Conservation (phyloP, 2,888 invertebrate genomes). For the Coecobrya sp. region DNA sequence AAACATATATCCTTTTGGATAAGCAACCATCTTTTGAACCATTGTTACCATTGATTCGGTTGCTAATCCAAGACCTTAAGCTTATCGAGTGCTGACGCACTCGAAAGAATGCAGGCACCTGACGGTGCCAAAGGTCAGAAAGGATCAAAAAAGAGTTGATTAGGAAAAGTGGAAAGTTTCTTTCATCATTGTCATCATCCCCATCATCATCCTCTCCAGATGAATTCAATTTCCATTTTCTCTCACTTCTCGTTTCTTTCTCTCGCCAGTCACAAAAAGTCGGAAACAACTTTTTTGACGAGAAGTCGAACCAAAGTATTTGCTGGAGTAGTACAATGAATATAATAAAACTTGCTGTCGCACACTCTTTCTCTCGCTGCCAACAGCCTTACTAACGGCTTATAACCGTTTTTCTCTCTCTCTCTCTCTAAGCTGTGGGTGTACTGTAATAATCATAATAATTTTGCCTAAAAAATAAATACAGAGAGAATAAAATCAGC, state of each 20-base stretch:
- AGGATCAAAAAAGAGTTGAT: slow-evolving; percentile 69
- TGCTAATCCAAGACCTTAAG: no score
- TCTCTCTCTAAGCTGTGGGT: no score
- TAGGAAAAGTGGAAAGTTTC: slow-evolving; percentile 79
- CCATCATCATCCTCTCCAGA: neutral
- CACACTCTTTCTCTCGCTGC: no score
- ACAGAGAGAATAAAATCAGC: no score
- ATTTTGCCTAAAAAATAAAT: no score
- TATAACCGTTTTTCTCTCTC: no score
- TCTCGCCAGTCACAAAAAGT: neutral
- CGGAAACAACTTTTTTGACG: slow-evolving; percentile 48
- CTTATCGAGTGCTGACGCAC: no score
- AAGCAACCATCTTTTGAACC: neutral
- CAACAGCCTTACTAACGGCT: no score
- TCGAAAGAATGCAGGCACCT: no score
- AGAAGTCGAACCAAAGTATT: neutral
- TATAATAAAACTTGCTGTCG: neutral
- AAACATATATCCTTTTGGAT: no score
- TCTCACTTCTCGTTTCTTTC: neutral
- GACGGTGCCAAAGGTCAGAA: no score
- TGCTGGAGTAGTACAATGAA: neutral
- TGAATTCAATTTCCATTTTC: slow-evolving; percentile 74
- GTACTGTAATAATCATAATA: no score
- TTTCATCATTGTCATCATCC: slow-evolving; percentile 64
- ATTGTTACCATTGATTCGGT: neutral